Evolutionary conservation across 2,113 vertebrate species (phyloP).

Genomic region (Passer montanus): DNA sequence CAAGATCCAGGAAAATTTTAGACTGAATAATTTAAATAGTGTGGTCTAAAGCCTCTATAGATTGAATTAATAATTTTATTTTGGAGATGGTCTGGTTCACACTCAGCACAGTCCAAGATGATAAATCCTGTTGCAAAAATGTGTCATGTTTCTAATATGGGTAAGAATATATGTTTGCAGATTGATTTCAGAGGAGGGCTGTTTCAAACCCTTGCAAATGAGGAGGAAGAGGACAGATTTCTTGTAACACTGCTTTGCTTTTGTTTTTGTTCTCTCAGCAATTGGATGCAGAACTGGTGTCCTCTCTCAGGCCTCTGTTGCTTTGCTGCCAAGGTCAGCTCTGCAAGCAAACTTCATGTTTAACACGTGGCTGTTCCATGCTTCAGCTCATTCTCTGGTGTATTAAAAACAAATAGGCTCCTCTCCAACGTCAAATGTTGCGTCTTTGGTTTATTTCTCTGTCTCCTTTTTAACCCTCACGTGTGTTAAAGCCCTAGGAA

Average conservation of each 20-base stretch:
- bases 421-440: neutral
- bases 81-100: neutral
- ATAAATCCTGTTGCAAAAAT: neutral
- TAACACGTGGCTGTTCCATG: neutral
- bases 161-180: neutral
- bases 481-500: neutral
- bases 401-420: neutral
- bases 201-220: neutral
- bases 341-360: neutral
- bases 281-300: neutral
- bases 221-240: neutral
- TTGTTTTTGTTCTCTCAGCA: neutral
- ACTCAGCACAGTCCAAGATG: neutral
- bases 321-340: conserved; percentile 53
- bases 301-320: neutral
- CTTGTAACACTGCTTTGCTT: neutral
- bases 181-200: neutral
- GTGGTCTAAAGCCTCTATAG: neutral
- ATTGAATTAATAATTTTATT: neutral
- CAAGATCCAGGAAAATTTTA: neutral
- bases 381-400: neutral
- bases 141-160: neutral
- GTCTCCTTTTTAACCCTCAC: neutral
- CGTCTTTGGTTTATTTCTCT: neutral
- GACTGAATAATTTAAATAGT: neutral